Evolutionary conservation across 2,888 invertebrate genomes (phyloP).

Genomic region (Gisinianus flammeolus): DNA sequence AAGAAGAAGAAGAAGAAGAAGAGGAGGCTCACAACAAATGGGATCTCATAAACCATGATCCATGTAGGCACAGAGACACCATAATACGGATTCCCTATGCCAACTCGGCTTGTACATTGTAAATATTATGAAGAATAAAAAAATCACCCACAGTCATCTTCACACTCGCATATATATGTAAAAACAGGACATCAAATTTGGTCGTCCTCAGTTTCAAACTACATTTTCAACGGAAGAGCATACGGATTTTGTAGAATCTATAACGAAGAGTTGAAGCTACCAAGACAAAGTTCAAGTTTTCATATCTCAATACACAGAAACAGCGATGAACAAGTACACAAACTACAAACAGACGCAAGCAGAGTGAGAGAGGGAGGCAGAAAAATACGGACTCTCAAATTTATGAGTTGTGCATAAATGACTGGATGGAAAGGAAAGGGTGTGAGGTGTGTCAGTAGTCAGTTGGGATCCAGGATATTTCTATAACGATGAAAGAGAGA

Average conservation of each 20-base stretch:
- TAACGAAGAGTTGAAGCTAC: not conserved
- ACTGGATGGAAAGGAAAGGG: not conserved
- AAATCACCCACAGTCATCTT: not conserved
- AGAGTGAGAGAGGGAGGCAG: too few relatives aligned
- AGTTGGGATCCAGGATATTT: not conserved
- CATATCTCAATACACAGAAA: too few relatives aligned
- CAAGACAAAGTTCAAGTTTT: not conserved
- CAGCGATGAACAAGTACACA: too few relatives aligned
- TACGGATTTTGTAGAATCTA: not conserved
- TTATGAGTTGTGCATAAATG: not conserved
- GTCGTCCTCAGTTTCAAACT: not conserved
- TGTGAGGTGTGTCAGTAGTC: not conserved
- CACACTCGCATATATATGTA: not conserved
- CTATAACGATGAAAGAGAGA: constrained; percentile 8
- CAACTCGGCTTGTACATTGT: too few relatives aligned
- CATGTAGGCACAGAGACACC: not conserved
- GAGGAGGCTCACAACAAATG: constrained; percentile 3
- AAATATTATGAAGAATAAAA: not conserved
- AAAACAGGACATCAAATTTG: not conserved
- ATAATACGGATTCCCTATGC: too few relatives aligned
- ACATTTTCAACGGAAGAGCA: not conserved
- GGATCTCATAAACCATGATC: not conserved
- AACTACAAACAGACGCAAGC: too few relatives aligned
- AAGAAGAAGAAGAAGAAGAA: not conserved
- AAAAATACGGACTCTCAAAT: not conserved